A percentile compares a stretch with the other conserved stretches of the same genome.
These are phyloP conservation scores for Lasioglossum vierecki DNA, from an alignment of 2,888 invertebrate genomes.

Conservation along the genomic window DNA sequence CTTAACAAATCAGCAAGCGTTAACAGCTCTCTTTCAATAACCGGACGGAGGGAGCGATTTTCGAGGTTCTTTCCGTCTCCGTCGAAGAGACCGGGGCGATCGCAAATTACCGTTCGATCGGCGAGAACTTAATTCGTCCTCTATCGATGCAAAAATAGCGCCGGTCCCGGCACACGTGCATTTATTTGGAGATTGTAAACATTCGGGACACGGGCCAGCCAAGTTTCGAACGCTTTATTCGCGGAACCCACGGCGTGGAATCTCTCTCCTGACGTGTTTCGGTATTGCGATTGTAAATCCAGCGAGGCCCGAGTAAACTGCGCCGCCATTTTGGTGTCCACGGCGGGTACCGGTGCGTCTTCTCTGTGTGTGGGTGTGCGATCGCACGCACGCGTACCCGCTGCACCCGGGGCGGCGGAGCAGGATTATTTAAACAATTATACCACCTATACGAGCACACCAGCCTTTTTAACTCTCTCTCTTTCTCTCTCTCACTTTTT, in stretches of 20 bases:
- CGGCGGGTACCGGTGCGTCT: conserved; percentile 45
- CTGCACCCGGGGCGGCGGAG: conserved; percentile 37
- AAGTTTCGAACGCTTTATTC: conserved; percentile 53
- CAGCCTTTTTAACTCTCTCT: conserved; percentile 25
- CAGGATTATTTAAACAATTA: conserved; percentile 9
- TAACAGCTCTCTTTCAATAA: background rate
- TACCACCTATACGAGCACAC: conserved; percentile 23
- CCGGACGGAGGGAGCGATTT: background rate
- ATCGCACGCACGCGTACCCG: conserved; percentile 40
- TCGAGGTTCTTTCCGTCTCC: background rate
- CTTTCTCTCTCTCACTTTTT: background rate
- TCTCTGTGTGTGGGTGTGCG: conserved; percentile 40
- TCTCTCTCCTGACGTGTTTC: conserved; percentile 4
- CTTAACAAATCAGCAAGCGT: background rate
- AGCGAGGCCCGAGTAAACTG: background rate
- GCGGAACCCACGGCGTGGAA: conserved; percentile 37
- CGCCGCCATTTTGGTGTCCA: conserved; percentile 44
- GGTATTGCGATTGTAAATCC: conserved; percentile 5
- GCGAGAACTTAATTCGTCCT: conserved; percentile 40
- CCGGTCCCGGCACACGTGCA: conserved; percentile 15
- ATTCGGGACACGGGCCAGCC: conserved; percentile 51
- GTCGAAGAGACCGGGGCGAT: conserved; percentile 8
- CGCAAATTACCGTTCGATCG: conserved; percentile 34
- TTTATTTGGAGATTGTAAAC: conserved; percentile 59
- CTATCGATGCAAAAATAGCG: conserved; percentile 47